Conservation (phyloP, 1,140 invertebrate species). For the Halesus radiatus region DNA sequence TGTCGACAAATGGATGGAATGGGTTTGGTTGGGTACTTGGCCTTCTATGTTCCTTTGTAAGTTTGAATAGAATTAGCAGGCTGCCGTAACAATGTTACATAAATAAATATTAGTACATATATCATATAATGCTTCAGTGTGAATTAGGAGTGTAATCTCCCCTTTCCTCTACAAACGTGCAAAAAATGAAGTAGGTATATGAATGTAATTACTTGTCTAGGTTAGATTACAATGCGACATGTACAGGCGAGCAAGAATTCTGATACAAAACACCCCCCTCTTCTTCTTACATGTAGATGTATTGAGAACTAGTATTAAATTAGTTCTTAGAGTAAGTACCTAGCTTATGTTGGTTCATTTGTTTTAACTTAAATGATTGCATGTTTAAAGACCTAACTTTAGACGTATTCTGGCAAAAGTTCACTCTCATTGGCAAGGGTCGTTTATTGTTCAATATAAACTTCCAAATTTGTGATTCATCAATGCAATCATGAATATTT, state of each 20-base stretch:
- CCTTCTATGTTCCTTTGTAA: background rate
- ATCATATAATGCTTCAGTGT: slow-evolving; percentile 34
- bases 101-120: slow-evolving; percentile 6
- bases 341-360: slow-evolving; percentile 72
- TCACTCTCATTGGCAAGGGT: slow-evolving; percentile 41
- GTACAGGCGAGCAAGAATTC: slow-evolving; percentile 73
- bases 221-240: slow-evolving; percentile 64
- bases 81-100: slow-evolving; percentile 5
- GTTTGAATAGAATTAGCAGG: slow-evolving; percentile 29
- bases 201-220: slow-evolving; percentile 47
- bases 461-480: slow-evolving; percentile 59
- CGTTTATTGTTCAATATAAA: slow-evolving; percentile 45
- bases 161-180: slow-evolving; percentile 49
- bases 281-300: slow-evolving; percentile 69
- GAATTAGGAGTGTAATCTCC: slow-evolving; percentile 42
- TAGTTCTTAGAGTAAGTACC: slow-evolving; percentile 70
- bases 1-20: no score
- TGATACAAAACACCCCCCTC: slow-evolving; percentile 72
- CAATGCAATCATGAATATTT: slow-evolving; percentile 69
- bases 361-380: slow-evolving; percentile 58
- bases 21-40: background rate
- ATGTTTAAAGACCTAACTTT: slow-evolving; percentile 44
- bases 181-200: slow-evolving; percentile 47
- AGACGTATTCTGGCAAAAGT: slow-evolving; percentile 49
- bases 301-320: slow-evolving; percentile 71